Conservation (phyloP, 2,113 vertebrate genomes). For the Propithecus coquereli region DNA sequence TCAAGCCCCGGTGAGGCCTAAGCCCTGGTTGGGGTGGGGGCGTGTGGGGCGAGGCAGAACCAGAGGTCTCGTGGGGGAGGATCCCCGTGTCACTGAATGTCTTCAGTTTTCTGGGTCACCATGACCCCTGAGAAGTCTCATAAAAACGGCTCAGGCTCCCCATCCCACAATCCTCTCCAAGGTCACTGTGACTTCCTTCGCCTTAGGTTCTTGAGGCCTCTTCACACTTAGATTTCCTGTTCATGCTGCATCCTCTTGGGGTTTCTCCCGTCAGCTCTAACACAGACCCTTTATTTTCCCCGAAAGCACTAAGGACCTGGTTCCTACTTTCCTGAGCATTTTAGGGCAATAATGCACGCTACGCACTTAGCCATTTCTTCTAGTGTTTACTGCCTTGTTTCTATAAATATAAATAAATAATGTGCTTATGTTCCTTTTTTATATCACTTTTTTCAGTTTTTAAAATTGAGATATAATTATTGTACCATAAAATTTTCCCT, state of each 20-base stretch:
- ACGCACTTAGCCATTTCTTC: not conserved
- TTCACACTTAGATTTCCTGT: not conserved
- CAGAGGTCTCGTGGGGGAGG: not conserved
- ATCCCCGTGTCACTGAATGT: not conserved
- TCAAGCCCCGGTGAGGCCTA: conserved; percentile 88
- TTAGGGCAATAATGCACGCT: not conserved
- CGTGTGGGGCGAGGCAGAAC: not conserved
- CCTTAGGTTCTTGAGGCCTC: not conserved
- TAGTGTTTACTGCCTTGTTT: not conserved
- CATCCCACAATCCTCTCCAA: not conserved
- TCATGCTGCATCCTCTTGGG: not conserved
- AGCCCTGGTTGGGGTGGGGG: not conserved
- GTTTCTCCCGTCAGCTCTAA: not conserved
- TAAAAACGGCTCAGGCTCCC: not conserved
- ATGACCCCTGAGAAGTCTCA: not conserved
- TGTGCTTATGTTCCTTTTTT: not conserved
- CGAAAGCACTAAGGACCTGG: not conserved
- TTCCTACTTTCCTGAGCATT: not conserved
- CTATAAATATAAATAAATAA: not conserved
- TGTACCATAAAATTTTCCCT: not conserved
- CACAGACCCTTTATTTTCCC: not conserved
- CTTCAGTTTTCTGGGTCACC: not conserved
- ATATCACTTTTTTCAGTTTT: not conserved
- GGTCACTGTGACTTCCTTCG: conserved; percentile 16
- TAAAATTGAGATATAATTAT: not conserved